A percentile compares a stretch with the other conserved stretches of the same genome.
Conservation (phyloP, 2,888 invertebrate species). For the Calameuta idolon region DNA sequence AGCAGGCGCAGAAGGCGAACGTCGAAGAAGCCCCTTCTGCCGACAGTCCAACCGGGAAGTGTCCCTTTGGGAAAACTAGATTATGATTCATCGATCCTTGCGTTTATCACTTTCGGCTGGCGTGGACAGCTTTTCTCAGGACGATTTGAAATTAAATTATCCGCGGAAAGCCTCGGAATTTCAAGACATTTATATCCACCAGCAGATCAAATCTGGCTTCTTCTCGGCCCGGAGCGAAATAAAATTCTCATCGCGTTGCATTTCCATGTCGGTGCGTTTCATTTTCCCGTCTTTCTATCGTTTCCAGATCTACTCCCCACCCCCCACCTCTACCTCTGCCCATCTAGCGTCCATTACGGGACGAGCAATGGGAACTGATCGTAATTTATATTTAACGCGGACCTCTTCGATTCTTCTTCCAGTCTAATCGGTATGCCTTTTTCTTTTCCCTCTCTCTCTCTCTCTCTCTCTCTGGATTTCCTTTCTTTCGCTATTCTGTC, state of each 20-base stretch:
- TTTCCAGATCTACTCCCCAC: neutral
- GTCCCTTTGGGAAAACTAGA: neutral
- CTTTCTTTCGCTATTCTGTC: neutral
- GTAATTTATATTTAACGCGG: neutral
- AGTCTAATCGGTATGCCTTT: neutral
- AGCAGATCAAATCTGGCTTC: slow-evolving; percentile 7
- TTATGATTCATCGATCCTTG: slow-evolving; percentile 9
- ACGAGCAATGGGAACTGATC: neutral
- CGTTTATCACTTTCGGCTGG: slow-evolving; percentile 2
- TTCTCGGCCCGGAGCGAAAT: neutral
- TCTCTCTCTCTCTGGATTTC: neutral
- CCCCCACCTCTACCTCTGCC: neutral
- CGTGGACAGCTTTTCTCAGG: neutral
- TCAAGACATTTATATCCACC: slow-evolving; percentile 18
- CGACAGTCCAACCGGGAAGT: neutral
- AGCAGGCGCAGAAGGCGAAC: neutral
- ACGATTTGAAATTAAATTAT: slow-evolving; percentile 19
- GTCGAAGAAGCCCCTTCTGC: neutral
- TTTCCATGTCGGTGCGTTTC: neutral
- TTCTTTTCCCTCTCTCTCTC: neutral
- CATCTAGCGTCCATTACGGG: neutral
- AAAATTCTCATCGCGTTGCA: slow-evolving; percentile 7
- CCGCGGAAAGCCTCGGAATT: neutral
- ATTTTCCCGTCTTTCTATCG: slow-evolving; percentile 10
- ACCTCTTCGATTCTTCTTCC: neutral